Evolutionary conservation across 2,888 invertebrate genomes (phyloP).

Genomic region (Apoderus coryli): DNA sequence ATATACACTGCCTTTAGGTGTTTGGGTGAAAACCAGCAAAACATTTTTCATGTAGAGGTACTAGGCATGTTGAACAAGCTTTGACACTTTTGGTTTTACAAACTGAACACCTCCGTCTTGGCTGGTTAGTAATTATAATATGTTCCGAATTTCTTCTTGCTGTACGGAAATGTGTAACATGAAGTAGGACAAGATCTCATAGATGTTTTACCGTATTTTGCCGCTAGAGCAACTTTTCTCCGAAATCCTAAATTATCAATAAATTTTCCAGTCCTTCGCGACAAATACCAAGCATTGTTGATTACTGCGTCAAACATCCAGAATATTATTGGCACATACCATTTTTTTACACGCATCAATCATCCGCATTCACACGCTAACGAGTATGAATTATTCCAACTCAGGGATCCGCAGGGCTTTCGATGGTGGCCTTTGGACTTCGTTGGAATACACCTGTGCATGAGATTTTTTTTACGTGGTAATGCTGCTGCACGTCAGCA

Average conservation of each 20-base stretch:
- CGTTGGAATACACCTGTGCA: too few species aligned
- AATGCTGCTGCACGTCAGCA: too few species aligned
- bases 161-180: neutral
- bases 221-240: conserved; percentile 2
- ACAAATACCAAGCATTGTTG: conserved; percentile 22
- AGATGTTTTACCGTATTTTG: conserved; percentile 1
- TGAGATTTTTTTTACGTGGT: too few species aligned
- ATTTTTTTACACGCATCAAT: conserved; percentile 8
- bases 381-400: too few species aligned
- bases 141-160: conserved; percentile 1
- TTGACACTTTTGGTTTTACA: neutral
- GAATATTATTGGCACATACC: conserved; percentile 18
- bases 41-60: conserved; percentile 1
- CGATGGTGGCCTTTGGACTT: too few species aligned
- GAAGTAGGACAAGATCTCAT: neutral
- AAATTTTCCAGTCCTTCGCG: conserved; percentile 1
- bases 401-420: too few species aligned
- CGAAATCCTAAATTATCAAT: neutral
- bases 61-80: neutral
- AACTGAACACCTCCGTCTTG: conserved; percentile 1
- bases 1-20: neutral
- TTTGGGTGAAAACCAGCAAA: conserved; percentile 2
- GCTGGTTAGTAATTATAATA: conserved; percentile 2
- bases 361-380: too few species aligned
- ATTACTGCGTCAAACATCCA: conserved; percentile 32